phyloP scores from a whole-genome alignment of 1,140 invertebrate genomes.

The Eumeta japonica region DNA sequence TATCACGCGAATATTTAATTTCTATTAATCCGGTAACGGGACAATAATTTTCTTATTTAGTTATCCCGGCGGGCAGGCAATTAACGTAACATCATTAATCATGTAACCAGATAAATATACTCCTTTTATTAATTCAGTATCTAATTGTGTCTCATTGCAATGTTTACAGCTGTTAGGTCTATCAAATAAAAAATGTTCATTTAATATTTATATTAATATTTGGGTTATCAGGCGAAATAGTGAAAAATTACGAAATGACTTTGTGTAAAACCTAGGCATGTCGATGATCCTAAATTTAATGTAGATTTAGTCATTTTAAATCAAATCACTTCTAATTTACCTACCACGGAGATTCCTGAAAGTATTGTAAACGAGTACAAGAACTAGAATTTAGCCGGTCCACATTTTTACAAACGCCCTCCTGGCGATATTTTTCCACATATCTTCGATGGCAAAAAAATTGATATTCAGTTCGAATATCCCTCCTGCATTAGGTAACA shows the following conservation, averaged over 20 bases:
- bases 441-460: background rate
- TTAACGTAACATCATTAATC: no score
- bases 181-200: background rate
- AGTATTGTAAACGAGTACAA: background rate
- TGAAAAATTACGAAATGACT: background rate
- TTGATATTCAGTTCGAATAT: background rate
- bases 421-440: background rate
- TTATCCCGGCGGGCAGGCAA: no score
- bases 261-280: background rate
- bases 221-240: background rate
- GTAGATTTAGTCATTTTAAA: background rate
- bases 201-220: background rate
- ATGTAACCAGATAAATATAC: no score
- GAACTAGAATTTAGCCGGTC: background rate
- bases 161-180: background rate
- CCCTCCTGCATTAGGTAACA: background rate
- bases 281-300: background rate
- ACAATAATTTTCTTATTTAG: no score
- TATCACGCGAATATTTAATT: no score
- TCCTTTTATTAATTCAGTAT: no score
- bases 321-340: background rate
- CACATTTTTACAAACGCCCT: background rate
- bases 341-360: background rate
- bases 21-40: no score
- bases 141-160: background rate